Evolutionary conservation across 2,113 vertebrate genomes (phyloP), one percentile per base, ranked within the genome.

Genomic region (Myotis davidii): DNA sequence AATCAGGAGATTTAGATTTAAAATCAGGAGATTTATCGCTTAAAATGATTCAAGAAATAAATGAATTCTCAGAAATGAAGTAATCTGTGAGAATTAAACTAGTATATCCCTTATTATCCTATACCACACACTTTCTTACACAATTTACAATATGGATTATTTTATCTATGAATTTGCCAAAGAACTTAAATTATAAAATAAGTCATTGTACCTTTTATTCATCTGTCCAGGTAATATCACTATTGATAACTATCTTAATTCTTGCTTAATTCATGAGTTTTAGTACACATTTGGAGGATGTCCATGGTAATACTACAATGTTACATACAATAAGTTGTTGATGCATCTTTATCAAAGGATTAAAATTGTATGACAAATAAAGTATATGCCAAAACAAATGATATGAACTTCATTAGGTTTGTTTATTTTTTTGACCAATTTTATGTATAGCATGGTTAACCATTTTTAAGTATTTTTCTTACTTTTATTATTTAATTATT

Each of bases 191-290:
- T 6, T 61, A 65, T 79, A 61, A 78, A 86, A 85, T 59, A 9
- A 8, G 1, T 76, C 42, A 50, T 34, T 72, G 0, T 77, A 34
- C 3, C 4, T 9, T 23, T 25, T 90, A 56, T 29, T 27, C 5
- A 61, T 67, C 14, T 92, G 34, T 81, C 18, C 10, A 65, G 64
- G 90, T 2, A 67, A n/a, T 81, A 90, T 91, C 7, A 79, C 69
- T 85, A 21, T 18, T 83, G 32, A 90, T 29, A 92, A 54, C 6
- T 32, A 34, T 11, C 20, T 94, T 85, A 48, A 94, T 94, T 95
- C 42, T 42, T 95, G 18, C 14, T 48, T 88, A 85, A 95, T 73
- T 94, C 18, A 88, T 90, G 54, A 94, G 17, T 64, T 52, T 92
- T 90, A 73, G 23, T 61, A 72, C 50, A 82, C 6, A 69, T 90